Conservation (phyloP, 23 tunicate species). For the Trididemnum miniatum region DNA sequence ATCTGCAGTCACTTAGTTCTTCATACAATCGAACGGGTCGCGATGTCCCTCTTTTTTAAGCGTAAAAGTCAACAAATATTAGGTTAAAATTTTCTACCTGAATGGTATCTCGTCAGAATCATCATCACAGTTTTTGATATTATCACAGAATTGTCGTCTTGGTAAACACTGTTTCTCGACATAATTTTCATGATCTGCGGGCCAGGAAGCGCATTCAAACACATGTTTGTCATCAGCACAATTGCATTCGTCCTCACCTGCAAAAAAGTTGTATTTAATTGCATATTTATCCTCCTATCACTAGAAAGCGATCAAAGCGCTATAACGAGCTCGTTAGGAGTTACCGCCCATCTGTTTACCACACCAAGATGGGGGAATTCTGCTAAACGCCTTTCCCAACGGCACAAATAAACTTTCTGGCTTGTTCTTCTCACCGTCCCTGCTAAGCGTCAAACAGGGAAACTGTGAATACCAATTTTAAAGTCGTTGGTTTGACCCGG, state of each 20-base stretch:
- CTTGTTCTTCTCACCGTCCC: too few species aligned
- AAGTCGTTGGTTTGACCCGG: background rate
- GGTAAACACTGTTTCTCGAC: slow-evolving; percentile 23
- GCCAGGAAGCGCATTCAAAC: background rate
- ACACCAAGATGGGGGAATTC: background rate
- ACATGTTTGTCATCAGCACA: background rate
- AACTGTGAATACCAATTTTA: background rate
- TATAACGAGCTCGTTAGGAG: too few species aligned
- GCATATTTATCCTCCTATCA: too few species aligned
- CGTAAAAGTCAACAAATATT: too few species aligned
- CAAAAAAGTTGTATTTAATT: background rate
- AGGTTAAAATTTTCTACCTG: too few species aligned
- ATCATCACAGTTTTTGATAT: slow-evolving; percentile 21
- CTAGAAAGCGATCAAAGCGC: too few species aligned
- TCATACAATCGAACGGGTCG: too few species aligned
- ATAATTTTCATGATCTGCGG: background rate
- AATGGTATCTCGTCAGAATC: slow-evolving; percentile 51
- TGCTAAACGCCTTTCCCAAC: too few species aligned
- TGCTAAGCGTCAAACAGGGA: background rate
- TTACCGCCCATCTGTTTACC: background rate
- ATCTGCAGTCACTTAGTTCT: too few species aligned
- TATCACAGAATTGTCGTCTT: slow-evolving; percentile 54
- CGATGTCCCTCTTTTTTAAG: too few species aligned
- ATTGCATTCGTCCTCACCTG: background rate
- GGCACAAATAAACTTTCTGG: too few species aligned